Evolutionary conservation across 2,888 invertebrate genomes (phyloP).

Genomic region (Cheilosia urbana): DNA sequence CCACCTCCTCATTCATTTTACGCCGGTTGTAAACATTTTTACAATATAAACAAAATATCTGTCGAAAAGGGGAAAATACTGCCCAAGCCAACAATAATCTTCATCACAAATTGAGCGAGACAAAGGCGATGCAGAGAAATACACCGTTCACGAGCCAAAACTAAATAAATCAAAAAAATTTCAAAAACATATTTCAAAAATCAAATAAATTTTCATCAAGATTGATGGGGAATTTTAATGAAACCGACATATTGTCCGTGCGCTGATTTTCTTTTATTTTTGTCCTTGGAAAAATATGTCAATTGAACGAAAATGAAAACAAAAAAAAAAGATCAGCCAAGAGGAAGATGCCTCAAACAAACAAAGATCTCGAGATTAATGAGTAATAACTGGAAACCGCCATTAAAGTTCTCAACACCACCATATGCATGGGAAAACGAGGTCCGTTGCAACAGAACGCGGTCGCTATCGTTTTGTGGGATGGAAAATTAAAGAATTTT

Average conservation of each 20-base stretch:
- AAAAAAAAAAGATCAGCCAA: slow-evolving; percentile 10
- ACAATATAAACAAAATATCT: slow-evolving; percentile 4
- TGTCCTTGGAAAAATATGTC: slow-evolving; percentile 38
- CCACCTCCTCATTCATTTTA: neutral
- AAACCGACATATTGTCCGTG: slow-evolving; percentile 28
- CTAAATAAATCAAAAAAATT: slow-evolving; percentile 43
- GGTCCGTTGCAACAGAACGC: slow-evolving; percentile 23
- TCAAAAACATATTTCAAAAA: slow-evolving; percentile 17
- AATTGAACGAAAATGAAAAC: slow-evolving; percentile 11
- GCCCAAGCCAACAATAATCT: neutral
- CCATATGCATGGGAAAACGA: slow-evolving; percentile 21
- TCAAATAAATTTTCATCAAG: slow-evolving; percentile 47
- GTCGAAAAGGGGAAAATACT: neutral
- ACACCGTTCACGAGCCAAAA: slow-evolving; percentile 6
- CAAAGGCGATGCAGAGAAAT: slow-evolving; percentile 12
- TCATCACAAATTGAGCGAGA: slow-evolving; percentile 1
- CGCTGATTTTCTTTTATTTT: slow-evolving; percentile 41
- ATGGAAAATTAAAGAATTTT: slow-evolving; percentile 35
- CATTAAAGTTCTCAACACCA: slow-evolving; percentile 28
- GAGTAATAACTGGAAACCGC: slow-evolving; percentile 37
- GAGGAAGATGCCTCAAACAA: neutral
- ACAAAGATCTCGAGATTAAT: slow-evolving; percentile 13
- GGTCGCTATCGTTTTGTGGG: slow-evolving; percentile 1
- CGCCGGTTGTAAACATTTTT: slow-evolving; percentile 7
- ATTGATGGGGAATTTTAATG: slow-evolving; percentile 55